Base-by-base conservation (phyloP, 2,888 invertebrate genomes). In the Acrocyrtus sp. region DNA sequence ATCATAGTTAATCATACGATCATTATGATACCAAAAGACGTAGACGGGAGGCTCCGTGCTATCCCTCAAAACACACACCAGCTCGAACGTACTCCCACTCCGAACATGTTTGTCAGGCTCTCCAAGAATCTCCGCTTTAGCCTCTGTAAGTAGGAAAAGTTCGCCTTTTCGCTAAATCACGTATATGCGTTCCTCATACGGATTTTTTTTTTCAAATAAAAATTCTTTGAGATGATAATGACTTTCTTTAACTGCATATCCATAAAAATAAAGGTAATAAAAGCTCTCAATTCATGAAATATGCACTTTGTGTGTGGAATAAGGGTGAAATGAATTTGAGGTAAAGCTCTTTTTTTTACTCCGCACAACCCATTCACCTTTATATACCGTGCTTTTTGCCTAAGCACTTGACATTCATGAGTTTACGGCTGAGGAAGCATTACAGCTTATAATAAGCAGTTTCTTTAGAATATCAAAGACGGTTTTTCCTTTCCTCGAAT, bases 1-100 rank as follows among this genome's bases (percentile, higher is more conserved):
- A 84, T 94, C 93, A 83, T 92, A 94, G 85, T 94, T 94, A 83
- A 94, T 93, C 92, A 94, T 92, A 80, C 91, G 87, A 82, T 90
- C 90, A 83, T 91, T 91, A 83, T 93, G 93, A 85, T 93, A 94
- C 93, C 91, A 91, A 85, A 92, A 92, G 60, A 94, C 90, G 84
- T 92, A 94, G 58, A 91, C 90, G 5, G 94, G 93, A 34, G 90
- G 90, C 83, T 94, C 93, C 0, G 94, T 94, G 63, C 93, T 93
- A 82, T 93, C 92, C 45, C 92, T 88, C 27, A 95, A 91, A 58
- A 90, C 90, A 82, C 95, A 95, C 81, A 92, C 92, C 58, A 95
- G 87, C 62, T 92, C 88, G 72, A 95, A 86, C 53, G 92, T 91
- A 53, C 94, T 94, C 43, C 95, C 95, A 15, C 93, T 93, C 82